phyloP scores from a whole-genome alignment of 1,140 invertebrate genomes.

The Bombus impatiens region DNA sequence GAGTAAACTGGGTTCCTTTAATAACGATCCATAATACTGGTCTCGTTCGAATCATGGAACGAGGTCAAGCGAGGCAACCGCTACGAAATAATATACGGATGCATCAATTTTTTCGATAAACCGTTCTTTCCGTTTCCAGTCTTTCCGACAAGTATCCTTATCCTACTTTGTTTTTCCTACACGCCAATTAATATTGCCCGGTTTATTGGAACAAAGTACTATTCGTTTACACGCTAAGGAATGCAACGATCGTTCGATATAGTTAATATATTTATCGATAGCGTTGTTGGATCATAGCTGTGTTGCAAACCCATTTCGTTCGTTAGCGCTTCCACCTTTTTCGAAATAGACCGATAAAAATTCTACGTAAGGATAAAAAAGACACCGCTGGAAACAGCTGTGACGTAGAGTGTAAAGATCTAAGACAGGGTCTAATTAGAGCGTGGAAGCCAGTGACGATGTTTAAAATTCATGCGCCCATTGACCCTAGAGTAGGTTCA shows the following conservation, averaged over 20 bases:
- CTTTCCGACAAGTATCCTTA: background rate
- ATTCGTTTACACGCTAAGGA: too few relatives aligned
- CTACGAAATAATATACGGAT: slow-evolving; percentile 12
- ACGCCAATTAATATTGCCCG: too few relatives aligned
- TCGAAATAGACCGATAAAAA: background rate
- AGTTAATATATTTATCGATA: background rate
- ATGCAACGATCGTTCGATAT: too few relatives aligned
- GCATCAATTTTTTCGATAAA: slow-evolving; percentile 62
- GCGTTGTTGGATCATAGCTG: background rate
- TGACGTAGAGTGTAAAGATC: background rate
- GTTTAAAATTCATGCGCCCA: slow-evolving; percentile 65
- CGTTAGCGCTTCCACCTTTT: too few relatives aligned
- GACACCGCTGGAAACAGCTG: background rate
- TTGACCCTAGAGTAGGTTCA: slow-evolving; percentile 62
- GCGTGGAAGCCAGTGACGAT: slow-evolving; percentile 31
- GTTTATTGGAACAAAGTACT: too few relatives aligned
- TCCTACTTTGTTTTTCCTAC: too few relatives aligned
- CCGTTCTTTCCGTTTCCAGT: too few relatives aligned
- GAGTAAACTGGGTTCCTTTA: slow-evolving; percentile 46
- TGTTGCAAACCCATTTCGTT: too few relatives aligned
- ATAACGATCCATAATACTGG: background rate
- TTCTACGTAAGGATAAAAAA: background rate
- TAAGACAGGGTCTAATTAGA: slow-evolving; percentile 57
- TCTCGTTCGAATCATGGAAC: slow-evolving; percentile 64
- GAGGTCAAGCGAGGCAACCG: slow-evolving; percentile 73